Evolutionary conservation across 2,113 vertebrate genomes (phyloP), one percentile per base, ranked within the genome.

Genomic region (Rhizomys pruinosus): DNA sequence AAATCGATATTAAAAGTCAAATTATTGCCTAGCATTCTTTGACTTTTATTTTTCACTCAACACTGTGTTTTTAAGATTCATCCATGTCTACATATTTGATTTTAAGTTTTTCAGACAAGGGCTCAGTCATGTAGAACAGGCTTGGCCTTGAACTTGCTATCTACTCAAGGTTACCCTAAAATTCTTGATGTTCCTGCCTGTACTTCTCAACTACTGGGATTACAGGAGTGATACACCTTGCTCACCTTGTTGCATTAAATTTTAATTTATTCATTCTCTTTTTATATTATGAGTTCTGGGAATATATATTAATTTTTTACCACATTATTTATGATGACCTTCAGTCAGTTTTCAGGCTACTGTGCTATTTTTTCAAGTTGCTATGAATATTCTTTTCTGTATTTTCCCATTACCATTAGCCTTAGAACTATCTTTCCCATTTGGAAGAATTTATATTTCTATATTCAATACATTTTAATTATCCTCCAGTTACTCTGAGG

Each of bases 11-110:
- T 52, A 55, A 94, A 96, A 85, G 19, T 82, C 27, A 90, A 90
- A 66, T 94, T 64, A 82, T 57, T 66, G 6, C 71, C 7, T 81
- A 66, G 59, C 52, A n/a, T 61, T 89, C 27, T 29, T 12, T 72
- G 57, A 47, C 80, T 39, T 81, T 94, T 34, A 37, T 32, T 76
- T 95, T 78, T 93, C 71, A 92, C 2, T 80, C 76, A 90, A 47
- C n/a, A 34, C 25, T 73, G 16, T 80, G 10, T 61, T 86, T 84
- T 91, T 80, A 81, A 69, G 79, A 87, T 78, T 76, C 42, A 69
- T 77, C n/a, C 10, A 57, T 71, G 44, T 4, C 80, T 9, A 78
- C 55, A 3, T 57, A 81, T 55, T 96, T 27, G 22, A 34, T 84
- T 87, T 87, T 80, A 79, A 61, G 22, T 61, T 61, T 29, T 39